These are phyloP conservation scores for Tinea semifulvella DNA, from an alignment of 2,888 invertebrate genomes.

Conservation along the genomic window DNA sequence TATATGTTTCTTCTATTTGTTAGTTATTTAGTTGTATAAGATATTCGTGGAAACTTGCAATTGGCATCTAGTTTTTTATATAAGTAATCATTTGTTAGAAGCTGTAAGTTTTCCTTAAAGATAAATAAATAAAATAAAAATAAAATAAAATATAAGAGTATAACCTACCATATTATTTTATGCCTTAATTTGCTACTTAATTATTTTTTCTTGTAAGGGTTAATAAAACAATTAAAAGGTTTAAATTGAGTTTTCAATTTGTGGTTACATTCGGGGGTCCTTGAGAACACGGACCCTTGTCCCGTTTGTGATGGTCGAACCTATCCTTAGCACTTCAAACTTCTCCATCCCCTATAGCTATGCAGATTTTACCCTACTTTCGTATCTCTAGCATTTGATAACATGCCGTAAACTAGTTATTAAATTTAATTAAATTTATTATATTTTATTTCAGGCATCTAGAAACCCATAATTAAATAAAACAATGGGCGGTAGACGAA, in stretches of 20 bases:
- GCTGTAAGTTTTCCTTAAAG: no score
- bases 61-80: no score
- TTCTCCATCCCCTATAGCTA: background rate
- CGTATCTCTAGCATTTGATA: background rate
- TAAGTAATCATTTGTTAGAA: no score
- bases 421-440: no score
- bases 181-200: slow-evolving; percentile 12
- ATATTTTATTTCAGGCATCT: no score
- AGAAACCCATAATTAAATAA: no score
- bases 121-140: no score
- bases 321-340: slow-evolving; percentile 6
- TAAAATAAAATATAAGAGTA: no score
- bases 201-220: slow-evolving; percentile 26
- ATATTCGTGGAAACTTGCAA: no score
- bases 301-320: slow-evolving; percentile 42
- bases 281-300: slow-evolving; percentile 42
- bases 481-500: no score
- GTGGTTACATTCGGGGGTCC: slow-evolving; percentile 21
- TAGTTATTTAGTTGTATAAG: no score
- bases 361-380: slow-evolving; percentile 11
- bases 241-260: slow-evolving; percentile 39
- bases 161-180: background rate
- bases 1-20: no score
- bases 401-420: background rate
- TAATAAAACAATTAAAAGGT: slow-evolving; percentile 23